These are phyloP conservation scores for Spinibarbus caldwelli DNA, from an alignment of 2,797 vertebrate species.

Conservation along the genomic window DNA sequence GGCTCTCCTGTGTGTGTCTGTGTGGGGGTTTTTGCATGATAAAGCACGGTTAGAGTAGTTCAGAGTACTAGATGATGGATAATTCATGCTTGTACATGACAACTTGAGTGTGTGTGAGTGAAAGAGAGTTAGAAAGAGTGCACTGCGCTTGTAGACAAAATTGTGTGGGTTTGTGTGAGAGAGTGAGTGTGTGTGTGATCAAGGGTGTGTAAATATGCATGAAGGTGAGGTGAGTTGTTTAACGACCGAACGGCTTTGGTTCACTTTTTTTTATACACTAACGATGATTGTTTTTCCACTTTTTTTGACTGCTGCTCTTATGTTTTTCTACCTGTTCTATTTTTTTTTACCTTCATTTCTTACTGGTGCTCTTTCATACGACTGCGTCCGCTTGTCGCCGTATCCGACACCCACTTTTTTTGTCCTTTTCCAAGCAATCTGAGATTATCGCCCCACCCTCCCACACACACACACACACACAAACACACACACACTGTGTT, in stretches of 20 bases:
- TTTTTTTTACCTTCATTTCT: slow-evolving; percentile 56
- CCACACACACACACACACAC: slow-evolving; percentile 27
- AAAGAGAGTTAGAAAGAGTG: slow-evolving; percentile 10
- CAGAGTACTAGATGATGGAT: slow-evolving; percentile 70
- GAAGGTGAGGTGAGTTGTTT: slow-evolving; percentile 28
- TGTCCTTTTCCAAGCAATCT: slow-evolving; percentile 15
- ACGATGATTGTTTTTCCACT: slow-evolving; percentile 46
- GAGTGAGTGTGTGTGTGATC: background rate
- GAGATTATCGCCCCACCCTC: slow-evolving; percentile 16
- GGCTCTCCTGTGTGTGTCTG: slow-evolving; percentile 55
- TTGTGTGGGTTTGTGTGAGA: background rate
- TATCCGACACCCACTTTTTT: slow-evolving; percentile 28
- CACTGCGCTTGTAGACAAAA: slow-evolving; percentile 26
- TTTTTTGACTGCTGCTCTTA: slow-evolving; percentile 50
- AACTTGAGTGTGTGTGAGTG: slow-evolving; percentile 6
- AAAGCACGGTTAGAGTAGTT: slow-evolving; percentile 48
- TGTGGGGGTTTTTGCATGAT: slow-evolving; percentile 58
- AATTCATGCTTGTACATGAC: slow-evolving; percentile 70
- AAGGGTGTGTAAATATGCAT: slow-evolving; percentile 47
- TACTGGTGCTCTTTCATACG: slow-evolving; percentile 60
- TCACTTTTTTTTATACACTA: slow-evolving; percentile 60
- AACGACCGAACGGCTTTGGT: slow-evolving; percentile 52
- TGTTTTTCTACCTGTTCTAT: slow-evolving; percentile 54
- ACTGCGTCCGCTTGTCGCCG: slow-evolving; percentile 52
- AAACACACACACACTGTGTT: slow-evolving; percentile 65